phyloP scores from a whole-genome alignment of 2,113 vertebrate genomes.

The Mola mola region DNA sequence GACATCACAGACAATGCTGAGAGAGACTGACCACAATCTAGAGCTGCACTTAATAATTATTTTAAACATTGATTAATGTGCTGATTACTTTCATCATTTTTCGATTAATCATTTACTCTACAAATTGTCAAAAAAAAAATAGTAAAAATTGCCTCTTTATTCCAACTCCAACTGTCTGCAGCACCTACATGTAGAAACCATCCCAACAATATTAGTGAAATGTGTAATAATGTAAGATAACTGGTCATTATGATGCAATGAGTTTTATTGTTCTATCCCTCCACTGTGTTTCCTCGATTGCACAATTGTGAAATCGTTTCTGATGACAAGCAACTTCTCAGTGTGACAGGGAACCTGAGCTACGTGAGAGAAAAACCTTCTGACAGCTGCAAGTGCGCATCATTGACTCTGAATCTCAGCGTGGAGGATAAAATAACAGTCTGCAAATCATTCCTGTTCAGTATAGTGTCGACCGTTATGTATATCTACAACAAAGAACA shows the following conservation, averaged over 20 bases:
- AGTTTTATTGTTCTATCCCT: constrained; percentile 7
- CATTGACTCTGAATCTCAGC: constrained; percentile 4
- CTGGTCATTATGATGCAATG: constrained; percentile 7
- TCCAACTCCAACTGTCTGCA: too few relatives aligned
- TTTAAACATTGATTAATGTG: too few relatives aligned
- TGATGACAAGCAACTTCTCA: constrained; percentile 16
- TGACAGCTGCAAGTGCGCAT: constrained; percentile 41
- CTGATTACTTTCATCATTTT: too few relatives aligned
- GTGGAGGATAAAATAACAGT: constrained; percentile 22
- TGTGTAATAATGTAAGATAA: constrained; percentile 7
- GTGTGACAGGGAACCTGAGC: constrained; percentile 10
- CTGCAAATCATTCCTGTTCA: constrained; percentile 4
- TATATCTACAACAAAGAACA: too few relatives aligned
- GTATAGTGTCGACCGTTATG: too few relatives aligned
- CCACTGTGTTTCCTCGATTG: background rate
- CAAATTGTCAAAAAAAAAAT: too few relatives aligned
- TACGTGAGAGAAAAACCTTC: constrained; percentile 13
- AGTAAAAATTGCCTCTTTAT: too few relatives aligned
- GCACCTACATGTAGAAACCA: background rate
- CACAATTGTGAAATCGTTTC: background rate
- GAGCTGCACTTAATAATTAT: too few relatives aligned
- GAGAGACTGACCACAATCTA: too few relatives aligned
- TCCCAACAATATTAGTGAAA: background rate
- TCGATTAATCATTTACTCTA: too few relatives aligned
- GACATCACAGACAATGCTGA: too few relatives aligned